phyloP scores from a whole-genome alignment of 2,797 vertebrate species.

The Liasis olivaceus region DNA sequence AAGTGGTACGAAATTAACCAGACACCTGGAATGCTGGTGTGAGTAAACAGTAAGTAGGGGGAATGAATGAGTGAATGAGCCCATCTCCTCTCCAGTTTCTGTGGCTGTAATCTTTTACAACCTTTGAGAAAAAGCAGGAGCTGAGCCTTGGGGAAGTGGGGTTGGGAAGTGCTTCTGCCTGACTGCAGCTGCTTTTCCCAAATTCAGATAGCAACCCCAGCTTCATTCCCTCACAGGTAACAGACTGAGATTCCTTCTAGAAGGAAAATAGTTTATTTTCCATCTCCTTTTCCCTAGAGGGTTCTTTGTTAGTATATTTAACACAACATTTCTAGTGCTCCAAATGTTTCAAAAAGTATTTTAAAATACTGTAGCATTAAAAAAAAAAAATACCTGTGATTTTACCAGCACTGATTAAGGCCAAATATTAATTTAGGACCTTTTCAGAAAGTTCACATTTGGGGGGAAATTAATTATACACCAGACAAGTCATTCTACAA shows the following conservation, averaged over 20 bases:
- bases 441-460: slow-evolving; percentile 3
- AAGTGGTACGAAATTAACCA: not conserved
- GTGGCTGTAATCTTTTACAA: not conserved
- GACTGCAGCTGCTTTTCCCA: not conserved
- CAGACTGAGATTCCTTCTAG: not conserved
- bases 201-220: not conserved
- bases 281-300: not conserved
- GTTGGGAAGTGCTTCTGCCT: not conserved
- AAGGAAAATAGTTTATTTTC: not conserved
- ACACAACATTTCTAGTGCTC: not conserved
- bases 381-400: not conserved
- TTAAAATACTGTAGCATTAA: not conserved
- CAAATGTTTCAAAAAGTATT: not conserved
- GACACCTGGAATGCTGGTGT: not conserved
- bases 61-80: too few species aligned
- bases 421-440: slow-evolving; percentile 22
- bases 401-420: not conserved
- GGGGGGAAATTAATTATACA: slow-evolving; percentile 17
- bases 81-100: not conserved
- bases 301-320: not conserved
- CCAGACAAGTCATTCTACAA: slow-evolving; percentile 36
- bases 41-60: not conserved
- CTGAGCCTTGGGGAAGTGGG: not conserved
- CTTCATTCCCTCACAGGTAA: not conserved
- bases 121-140: not conserved